A percentile compares a stretch with the other conserved stretches of the same genome.
Evolutionary conservation across 2,888 invertebrate species (phyloP).

Genomic region (Athripsodes cinereus): DNA sequence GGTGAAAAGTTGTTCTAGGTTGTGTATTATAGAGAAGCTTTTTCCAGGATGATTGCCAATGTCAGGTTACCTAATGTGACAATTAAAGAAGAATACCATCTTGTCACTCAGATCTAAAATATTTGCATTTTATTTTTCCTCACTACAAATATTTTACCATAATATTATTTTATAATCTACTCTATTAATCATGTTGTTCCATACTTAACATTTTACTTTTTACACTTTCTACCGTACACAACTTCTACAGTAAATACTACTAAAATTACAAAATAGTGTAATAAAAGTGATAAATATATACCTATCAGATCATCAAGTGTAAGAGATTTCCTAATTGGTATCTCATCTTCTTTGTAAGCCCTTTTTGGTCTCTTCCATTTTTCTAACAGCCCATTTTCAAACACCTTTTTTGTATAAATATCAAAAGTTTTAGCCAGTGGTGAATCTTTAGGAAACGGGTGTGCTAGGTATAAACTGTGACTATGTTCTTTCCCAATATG

Average conservation of each 20-base stretch:
- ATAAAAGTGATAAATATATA: conserved; percentile 8
- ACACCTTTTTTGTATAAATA: conserved; percentile 35
- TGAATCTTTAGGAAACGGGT: conserved; percentile 38
- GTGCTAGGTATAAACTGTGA: conserved; percentile 42
- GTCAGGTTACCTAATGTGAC: too few relatives aligned
- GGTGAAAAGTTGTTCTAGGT: too few relatives aligned
- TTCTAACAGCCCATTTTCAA: conserved; percentile 41
- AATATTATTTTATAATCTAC: background rate
- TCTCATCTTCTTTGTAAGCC: background rate
- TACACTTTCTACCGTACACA: background rate
- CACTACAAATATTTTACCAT: background rate
- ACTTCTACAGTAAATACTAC: conserved; percentile 9
- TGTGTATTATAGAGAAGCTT: too few relatives aligned
- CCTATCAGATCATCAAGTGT: conserved; percentile 15
- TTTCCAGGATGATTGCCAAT: too few relatives aligned
- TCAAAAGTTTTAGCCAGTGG: conserved; percentile 36
- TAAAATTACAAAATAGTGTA: conserved; percentile 1
- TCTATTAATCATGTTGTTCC: background rate
- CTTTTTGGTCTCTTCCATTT: conserved; percentile 35
- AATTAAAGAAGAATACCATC: too few relatives aligned
- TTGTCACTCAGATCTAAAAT: too few relatives aligned
- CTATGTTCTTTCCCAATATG: conserved; percentile 42
- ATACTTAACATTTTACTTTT: background rate
- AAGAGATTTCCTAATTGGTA: conserved; percentile 7
- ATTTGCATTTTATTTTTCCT: too few relatives aligned